Evolutionary conservation across 2,888 invertebrate species (phyloP).

Genomic region (Melieria crassipennis): DNA sequence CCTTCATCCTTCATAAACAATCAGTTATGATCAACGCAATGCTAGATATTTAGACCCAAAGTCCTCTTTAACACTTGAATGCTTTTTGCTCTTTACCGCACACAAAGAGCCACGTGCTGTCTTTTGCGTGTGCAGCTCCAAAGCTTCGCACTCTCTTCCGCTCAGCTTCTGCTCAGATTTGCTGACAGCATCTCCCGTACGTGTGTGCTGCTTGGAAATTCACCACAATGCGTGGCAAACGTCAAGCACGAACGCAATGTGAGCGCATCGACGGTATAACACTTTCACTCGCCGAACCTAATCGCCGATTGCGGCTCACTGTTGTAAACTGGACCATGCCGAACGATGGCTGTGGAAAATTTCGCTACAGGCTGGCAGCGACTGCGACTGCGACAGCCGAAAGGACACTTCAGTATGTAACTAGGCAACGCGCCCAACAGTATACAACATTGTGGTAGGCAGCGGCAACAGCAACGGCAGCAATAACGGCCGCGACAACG

Average conservation of each 20-base stretch:
- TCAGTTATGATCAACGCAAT: too few species aligned
- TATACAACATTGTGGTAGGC: constrained; percentile 33
- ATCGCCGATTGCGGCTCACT: background rate
- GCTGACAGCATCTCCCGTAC: background rate
- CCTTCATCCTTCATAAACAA: too few species aligned
- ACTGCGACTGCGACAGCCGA: constrained; percentile 4
- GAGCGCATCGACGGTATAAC: constrained; percentile 18
- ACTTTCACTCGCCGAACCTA: constrained; percentile 5
- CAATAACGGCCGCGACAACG: background rate
- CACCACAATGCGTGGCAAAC: background rate
- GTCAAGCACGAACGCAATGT: background rate
- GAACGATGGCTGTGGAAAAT: background rate
- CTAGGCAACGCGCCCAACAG: constrained; percentile 34
- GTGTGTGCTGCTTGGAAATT: background rate
- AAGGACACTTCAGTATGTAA: constrained; percentile 28
- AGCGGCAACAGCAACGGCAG: constrained; percentile 14
- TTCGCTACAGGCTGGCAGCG: constrained; percentile 3
- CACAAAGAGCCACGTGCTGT: too few species aligned
- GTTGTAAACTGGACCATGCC: background rate
- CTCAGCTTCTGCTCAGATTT: too few species aligned
- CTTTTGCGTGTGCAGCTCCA: too few species aligned
- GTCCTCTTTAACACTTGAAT: too few species aligned
- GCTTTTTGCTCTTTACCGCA: too few species aligned
- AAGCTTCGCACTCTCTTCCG: too few species aligned
- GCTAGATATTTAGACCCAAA: too few species aligned